Evolutionary conservation across 2,888 invertebrate genomes (phyloP).

Genomic region (Aelia acuminata): DNA sequence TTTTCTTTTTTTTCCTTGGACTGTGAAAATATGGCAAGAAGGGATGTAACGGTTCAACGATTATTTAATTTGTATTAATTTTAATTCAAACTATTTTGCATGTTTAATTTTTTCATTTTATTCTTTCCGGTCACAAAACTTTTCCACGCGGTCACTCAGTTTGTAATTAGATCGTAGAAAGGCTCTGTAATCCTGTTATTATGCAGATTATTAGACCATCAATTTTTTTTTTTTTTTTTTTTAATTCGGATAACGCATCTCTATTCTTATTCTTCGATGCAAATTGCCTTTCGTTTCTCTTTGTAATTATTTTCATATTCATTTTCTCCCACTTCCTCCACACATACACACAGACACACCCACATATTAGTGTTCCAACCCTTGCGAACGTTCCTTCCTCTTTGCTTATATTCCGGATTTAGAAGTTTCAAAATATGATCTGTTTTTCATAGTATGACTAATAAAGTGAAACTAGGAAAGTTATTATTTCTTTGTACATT

Average conservation of each 20-base stretch:
- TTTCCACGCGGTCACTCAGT: slow-evolving; percentile 50
- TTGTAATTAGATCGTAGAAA: slow-evolving; percentile 52
- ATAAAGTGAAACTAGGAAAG: neutral
- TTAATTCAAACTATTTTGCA: slow-evolving; percentile 34
- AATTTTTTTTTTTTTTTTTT: slow-evolving; percentile 31
- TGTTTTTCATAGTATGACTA: neutral
- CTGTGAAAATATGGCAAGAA: slow-evolving; percentile 8
- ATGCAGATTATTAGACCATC: slow-evolving; percentile 53
- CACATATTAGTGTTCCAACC: neutral
- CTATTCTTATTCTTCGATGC: slow-evolving; percentile 24
- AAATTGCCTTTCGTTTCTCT: slow-evolving; percentile 1
- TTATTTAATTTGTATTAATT: slow-evolving; percentile 50
- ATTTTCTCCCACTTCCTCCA: neutral
- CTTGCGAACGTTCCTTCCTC: neutral
- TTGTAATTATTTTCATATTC: slow-evolving; percentile 6
- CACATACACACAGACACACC: no score
- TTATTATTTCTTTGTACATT: no score
- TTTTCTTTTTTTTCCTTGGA: neutral
- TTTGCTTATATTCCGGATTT: neutral
- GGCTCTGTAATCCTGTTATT: slow-evolving; percentile 34
- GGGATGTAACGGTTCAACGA: slow-evolving; percentile 1
- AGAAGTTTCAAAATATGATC: neutral
- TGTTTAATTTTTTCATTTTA: neutral
- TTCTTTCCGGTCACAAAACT: slow-evolving; percentile 39
- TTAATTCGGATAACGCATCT: slow-evolving; percentile 21